Percentiles rank a stretch among this genome's conserved stretches.
These are phyloP conservation scores for Peromyscus maniculatus DNA, from an alignment of 2,113 vertebrate species.

Conservation along the genomic window DNA sequence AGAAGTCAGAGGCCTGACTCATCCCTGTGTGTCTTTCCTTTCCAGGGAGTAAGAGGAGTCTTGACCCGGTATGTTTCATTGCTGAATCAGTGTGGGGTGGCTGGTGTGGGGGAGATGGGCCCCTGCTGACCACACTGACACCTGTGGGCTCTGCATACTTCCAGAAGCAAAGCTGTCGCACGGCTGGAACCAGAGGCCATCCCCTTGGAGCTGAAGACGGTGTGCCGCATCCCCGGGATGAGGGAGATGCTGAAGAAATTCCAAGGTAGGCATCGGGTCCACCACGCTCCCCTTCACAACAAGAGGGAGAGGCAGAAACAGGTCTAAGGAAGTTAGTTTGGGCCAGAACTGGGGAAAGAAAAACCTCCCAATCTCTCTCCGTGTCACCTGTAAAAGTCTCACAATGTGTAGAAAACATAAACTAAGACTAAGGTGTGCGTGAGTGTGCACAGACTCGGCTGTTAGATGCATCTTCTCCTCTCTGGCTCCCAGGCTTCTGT, in stretches of 20 bases:
- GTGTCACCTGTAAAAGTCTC: background rate
- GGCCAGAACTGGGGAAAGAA: background rate
- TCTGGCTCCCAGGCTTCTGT: background rate
- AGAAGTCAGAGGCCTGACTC: background rate
- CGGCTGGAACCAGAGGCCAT: slow-evolving; percentile 44
- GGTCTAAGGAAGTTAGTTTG: background rate
- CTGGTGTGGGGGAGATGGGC: background rate
- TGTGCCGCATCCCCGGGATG: slow-evolving; percentile 76
- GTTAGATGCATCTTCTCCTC: background rate
- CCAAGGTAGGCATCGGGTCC: slow-evolving; percentile 52
- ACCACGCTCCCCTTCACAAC: background rate
- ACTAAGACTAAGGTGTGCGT: background rate
- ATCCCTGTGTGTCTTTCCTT: background rate
- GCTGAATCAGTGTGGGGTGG: background rate
- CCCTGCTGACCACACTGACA: background rate
- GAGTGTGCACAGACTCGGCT: no score
- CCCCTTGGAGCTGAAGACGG: slow-evolving; percentile 69
- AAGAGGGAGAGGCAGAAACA: background rate
- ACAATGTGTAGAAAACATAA: background rate
- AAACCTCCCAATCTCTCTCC: background rate
- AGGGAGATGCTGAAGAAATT: slow-evolving; percentile 78
- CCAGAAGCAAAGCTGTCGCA: slow-evolving; percentile 59
- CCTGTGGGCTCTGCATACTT: background rate
- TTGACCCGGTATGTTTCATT: slow-evolving; percentile 63
- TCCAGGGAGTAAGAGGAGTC: slow-evolving; percentile 63